Conservation (phyloP, 2,888 invertebrate genomes). For the Ochropacha duplaris region DNA sequence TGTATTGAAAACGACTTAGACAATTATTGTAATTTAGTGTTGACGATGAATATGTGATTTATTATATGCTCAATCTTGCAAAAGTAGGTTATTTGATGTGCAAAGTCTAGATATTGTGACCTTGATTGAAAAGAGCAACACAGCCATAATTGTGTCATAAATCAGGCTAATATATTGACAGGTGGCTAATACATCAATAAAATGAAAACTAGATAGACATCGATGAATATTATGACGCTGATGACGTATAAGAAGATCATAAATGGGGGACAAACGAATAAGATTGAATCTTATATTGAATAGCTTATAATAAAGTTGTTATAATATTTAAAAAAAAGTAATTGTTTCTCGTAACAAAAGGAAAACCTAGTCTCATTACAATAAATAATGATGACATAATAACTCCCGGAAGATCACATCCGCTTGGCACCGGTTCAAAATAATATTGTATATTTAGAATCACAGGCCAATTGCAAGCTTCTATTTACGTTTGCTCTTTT, state of each 20-base stretch:
- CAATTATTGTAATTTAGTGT: not conserved
- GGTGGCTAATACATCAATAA: too few relatives aligned
- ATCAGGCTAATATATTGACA: not conserved
- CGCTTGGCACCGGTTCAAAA: conserved; percentile 70
- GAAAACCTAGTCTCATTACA: conserved; percentile 14
- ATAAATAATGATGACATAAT: conserved; percentile 60
- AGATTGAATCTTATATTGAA: too few relatives aligned
- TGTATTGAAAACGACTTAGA: not conserved
- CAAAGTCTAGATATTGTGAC: not conserved
- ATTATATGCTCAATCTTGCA: not conserved
- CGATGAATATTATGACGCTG: too few relatives aligned
- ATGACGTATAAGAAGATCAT: too few relatives aligned
- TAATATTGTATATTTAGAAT: conserved; percentile 50
- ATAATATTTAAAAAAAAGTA: not conserved
- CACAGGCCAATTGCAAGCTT: conserved; percentile 45
- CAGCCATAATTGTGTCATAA: not conserved
- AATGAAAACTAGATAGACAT: too few relatives aligned
- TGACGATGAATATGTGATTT: not conserved
- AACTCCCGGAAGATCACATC: conserved; percentile 73
- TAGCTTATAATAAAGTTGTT: not conserved
- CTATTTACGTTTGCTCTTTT: conserved; percentile 43
- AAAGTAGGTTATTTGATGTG: not conserved
- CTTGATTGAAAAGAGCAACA: not conserved
- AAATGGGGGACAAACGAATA: too few relatives aligned
- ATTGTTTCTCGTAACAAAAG: not conserved